These are phyloP conservation scores for Pheosia gnoma DNA, from an alignment of 2,888 invertebrate species.

Conservation along the genomic window DNA sequence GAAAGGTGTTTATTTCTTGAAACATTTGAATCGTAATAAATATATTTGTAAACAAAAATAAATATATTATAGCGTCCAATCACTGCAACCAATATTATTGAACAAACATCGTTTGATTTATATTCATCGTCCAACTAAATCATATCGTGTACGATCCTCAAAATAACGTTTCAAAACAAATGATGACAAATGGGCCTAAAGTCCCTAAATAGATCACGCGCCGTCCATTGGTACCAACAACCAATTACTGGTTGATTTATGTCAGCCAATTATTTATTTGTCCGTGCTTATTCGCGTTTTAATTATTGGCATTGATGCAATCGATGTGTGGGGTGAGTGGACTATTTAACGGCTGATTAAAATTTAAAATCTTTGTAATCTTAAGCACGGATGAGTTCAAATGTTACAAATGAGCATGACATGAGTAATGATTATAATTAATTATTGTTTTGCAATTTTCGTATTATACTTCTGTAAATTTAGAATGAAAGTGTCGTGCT, in stretches of 20 bases:
- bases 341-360: conserved; percentile 7
- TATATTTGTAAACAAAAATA: too few species aligned
- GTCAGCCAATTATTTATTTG: conserved; percentile 45
- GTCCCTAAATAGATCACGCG: conserved; percentile 34
- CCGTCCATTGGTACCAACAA: conserved; percentile 40
- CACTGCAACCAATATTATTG: neutral
- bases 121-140: conserved; percentile 3
- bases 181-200: conserved; percentile 32
- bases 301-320: conserved; percentile 47
- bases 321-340: conserved; percentile 19
- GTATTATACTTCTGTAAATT: too few species aligned
- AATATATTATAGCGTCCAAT: too few species aligned
- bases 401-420: too few species aligned
- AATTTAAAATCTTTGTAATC: too few species aligned
- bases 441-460: too few species aligned
- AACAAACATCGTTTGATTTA: neutral
- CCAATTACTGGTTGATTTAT: conserved; percentile 46
- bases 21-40: too few species aligned
- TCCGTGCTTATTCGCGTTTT: conserved; percentile 48
- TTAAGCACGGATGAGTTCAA: too few species aligned
- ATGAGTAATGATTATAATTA: too few species aligned
- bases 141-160: conserved; percentile 13
- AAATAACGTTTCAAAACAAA: conserved; percentile 25
- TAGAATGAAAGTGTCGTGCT: too few species aligned
- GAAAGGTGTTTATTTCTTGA: too few species aligned